Base-by-base conservation (phyloP, 2,888 invertebrate species). In the Baronia brevicornis region DNA sequence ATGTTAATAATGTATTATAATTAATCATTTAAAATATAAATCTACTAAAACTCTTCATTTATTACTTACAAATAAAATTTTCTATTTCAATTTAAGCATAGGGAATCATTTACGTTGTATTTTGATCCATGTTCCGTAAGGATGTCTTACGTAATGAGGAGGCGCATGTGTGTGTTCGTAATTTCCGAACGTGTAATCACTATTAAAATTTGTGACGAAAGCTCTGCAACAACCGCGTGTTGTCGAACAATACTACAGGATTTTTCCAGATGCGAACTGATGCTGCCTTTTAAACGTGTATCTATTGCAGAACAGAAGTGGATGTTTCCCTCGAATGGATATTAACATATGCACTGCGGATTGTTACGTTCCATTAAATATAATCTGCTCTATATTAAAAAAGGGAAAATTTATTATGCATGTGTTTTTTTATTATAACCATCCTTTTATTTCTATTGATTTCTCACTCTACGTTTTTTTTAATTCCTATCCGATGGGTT, bases 301-400 rank as follows among this genome's bases (percentile, higher is more conserved):
- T 4, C 36, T 34, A 11, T 46, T 40, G 27, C 36, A 48, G 48
- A 52, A 45, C 5, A 58, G 36, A 9, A 52, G 39, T 1, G 48
- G 55, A 10, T 61, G 28, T 34, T 51, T 60, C 25, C 49, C 48
- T 26, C 38, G 46, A 3, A 38, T 36, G 7, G 50, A 43, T 3
- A 46, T 42, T 25, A 60, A 29, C 19, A 47, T 36, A 8, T 39
- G 26, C 31, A 43, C 32, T 43, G 44, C 23, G 22, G 9, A 33
- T 11, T n/a, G n/a, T n/a, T n/a, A n/a, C n/a, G n/a, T n/a, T n/a
- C n/a, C n/a, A n/a, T n/a, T n/a, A n/a, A n/a, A n/a, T n/a, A n/a
- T n/a, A n/a, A n/a, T n/a, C n/a, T n/a, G n/a, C n/a, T n/a, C n/a
- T n/a, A n/a, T n/a, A n/a, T n/a, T n/a, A n/a, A n/a, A n/a, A n/a